A percentile compares a stretch with the other conserved stretches of the same genome.
These are phyloP conservation scores for Helleia helle DNA, from an alignment of 2,888 invertebrate species.

Conservation along the genomic window DNA sequence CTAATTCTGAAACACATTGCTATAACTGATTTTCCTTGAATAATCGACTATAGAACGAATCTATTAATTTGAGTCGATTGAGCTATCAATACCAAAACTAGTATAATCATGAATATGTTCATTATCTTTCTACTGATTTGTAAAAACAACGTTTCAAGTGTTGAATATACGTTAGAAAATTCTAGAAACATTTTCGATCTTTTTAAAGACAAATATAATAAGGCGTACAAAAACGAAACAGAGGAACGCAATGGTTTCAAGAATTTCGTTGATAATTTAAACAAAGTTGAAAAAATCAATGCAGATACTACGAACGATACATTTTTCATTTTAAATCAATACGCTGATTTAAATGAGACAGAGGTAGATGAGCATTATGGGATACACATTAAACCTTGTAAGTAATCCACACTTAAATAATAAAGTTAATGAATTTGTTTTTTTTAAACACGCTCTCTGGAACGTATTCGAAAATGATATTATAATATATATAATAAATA, in stretches of 20 bases:
- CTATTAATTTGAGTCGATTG: no score
- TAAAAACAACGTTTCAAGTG: neutral
- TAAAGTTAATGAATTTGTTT: no score
- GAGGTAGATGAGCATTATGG: neutral
- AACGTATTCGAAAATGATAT: no score
- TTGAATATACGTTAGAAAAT: neutral
- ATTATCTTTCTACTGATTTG: neutral
- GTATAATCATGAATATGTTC: no score
- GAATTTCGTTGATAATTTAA: slow-evolving; percentile 1
- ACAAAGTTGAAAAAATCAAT: neutral
- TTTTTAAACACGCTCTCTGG: no score
- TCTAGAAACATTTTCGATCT: neutral
- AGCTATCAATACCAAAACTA: no score
- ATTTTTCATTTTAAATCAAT: neutral
- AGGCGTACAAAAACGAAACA: neutral
- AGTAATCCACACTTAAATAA: no score
- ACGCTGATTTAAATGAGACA: neutral
- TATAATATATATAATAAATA: no score
- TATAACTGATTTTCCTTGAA: no score
- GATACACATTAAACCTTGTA: neutral
- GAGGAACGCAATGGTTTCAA: neutral
- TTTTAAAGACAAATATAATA: slow-evolving; percentile 1
- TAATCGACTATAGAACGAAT: no score
- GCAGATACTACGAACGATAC: neutral
- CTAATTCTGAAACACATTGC: no score